Base-by-base conservation (phyloP, 1,140 invertebrate species). In the Trichogramma pretiosum region DNA sequence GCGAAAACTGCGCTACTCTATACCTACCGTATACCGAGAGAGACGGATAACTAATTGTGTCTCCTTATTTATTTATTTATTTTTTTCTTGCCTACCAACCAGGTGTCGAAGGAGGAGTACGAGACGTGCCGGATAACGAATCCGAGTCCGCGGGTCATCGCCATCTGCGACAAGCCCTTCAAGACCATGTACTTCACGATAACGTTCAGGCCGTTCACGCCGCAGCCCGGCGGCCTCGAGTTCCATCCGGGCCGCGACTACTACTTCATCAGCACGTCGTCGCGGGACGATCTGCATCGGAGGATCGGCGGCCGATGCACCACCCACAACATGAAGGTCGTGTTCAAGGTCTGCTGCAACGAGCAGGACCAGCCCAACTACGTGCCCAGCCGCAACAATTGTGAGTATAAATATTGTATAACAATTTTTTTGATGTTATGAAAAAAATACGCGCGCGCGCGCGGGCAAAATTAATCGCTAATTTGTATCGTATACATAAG, bases 151-250 rank as follows among this genome's bases (percentile, higher is more conserved):
- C 77, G 89, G 53, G 88, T 92, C 60, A 93, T 95, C 74, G 91
- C 91, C 52, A 84, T 93, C 64, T 95, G 92, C 81, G 89, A 95
- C 78, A 93, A 94, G 66, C 91, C 91, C 44, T 82, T 87, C 72
- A 91, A 88, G 72, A 75, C 89, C 60, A 90, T 92, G 87, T 94
- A 91, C 75, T 93, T 94, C 77, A 94, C 92, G 43, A 93, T 95
- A 67, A 94, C 92, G 52, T 95, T 95, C 76, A 80, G 92, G 68
- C 90, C 91, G 62, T 95, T 94, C 72, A 93, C 90, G 58, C 92
- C 92, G 28, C 90, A 93, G 74, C 91, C 92, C 43, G 90, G 89
- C 55, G 92, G 91, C 40, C 75, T 94, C 57, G 92, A 95, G 71
- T 95, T 95, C 73, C 80, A 87, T 58, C 90, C 92, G 52, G 91